Percentiles rank a stretch among this genome's conserved stretches.
These are phyloP conservation scores for Coregonus suidteri DNA, from an alignment of 2,797 vertebrate genomes.

Conservation along the genomic window DNA sequence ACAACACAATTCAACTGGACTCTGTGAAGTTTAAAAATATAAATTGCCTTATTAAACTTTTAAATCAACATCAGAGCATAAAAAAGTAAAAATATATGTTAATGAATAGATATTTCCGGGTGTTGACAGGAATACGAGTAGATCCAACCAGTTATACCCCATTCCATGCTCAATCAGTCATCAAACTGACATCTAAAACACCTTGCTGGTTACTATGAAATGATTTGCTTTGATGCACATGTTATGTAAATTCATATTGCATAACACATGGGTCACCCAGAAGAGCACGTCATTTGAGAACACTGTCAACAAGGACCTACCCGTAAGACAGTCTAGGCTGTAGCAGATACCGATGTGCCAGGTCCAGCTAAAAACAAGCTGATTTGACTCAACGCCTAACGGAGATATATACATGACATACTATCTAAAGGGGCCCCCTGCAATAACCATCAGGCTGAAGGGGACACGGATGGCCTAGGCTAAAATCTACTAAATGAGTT, in stretches of 20 bases:
- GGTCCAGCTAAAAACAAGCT: not conserved
- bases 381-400: not conserved
- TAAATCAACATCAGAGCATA: not conserved
- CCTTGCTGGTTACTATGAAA: not conserved
- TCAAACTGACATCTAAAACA: not conserved
- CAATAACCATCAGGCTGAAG: too few relatives aligned
- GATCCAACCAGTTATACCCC: conserved; percentile 15
- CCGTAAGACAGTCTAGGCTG: too few relatives aligned
- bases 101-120: not conserved
- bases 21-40: conserved; percentile 27
- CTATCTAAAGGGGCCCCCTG: too few relatives aligned
- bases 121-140: not conserved
- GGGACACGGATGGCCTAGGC: too few relatives aligned
- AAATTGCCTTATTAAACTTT: conserved; percentile 32
- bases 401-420: not conserved
- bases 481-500: too few relatives aligned
- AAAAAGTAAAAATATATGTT: conserved; percentile 20
- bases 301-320: conserved; percentile 60
- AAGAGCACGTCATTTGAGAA: not conserved
- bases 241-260: not conserved
- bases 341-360: not conserved
- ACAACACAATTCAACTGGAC: conserved; percentile 32
- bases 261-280: conserved; percentile 42
- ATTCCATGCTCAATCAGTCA: not conserved
- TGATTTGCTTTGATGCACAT: not conserved